Conservation (phyloP, 2,797 vertebrate species). For the Ctenochaetus hawaiiensis region DNA sequence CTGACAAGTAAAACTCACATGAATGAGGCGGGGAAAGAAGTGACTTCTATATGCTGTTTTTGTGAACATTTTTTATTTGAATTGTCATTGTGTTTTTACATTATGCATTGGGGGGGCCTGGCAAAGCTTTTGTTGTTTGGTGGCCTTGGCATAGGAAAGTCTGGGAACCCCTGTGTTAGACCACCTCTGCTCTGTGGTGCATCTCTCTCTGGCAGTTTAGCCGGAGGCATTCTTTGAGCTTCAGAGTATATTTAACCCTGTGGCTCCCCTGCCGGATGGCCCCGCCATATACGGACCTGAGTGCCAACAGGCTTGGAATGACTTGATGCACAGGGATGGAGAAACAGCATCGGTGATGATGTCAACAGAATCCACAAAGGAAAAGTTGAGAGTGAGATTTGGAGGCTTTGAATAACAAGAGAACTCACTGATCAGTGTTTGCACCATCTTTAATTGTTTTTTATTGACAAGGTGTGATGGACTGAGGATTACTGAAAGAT, state of each 20-base stretch:
- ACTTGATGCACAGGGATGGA: slow-evolving; percentile 44
- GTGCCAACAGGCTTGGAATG: slow-evolving; percentile 45
- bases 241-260: slow-evolving; percentile 82
- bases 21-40: no score
- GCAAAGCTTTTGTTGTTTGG: no score
- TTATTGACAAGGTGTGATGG: slow-evolving; percentile 16
- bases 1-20: no score
- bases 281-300: slow-evolving; percentile 80
- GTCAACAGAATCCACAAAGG: slow-evolving; percentile 39
- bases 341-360: slow-evolving; percentile 67
- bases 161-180: neutral
- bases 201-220: slow-evolving; percentile 62
- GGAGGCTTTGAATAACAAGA: slow-evolving; percentile 15
- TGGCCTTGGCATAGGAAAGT: no score
- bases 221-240: slow-evolving; percentile 60
- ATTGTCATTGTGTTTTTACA: no score
- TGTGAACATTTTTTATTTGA: no score
- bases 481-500: neutral
- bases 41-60: no score
- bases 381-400: slow-evolving; percentile 29
- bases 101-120: no score
- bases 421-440: slow-evolving; percentile 13
- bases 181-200: slow-evolving; percentile 33
- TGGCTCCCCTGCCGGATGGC: slow-evolving; percentile 73
- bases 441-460: slow-evolving; percentile 2